Evolutionary conservation across 2,797 vertebrate genomes (phyloP), one percentile per base, ranked within the genome.

Genomic region (Geotrypetes seraphini): DNA sequence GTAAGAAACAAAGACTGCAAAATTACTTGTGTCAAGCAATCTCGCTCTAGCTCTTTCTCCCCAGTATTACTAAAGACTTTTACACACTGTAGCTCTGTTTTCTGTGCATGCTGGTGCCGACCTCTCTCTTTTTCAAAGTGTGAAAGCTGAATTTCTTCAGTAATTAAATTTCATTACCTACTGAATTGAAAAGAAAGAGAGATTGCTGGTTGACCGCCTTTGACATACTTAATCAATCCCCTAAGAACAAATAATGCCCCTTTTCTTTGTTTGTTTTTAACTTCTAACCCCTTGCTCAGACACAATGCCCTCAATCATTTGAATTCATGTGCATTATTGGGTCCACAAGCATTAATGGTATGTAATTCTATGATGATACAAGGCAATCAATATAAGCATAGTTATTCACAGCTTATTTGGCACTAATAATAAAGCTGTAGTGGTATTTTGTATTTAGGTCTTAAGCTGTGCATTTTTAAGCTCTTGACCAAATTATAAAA

Each of bases 101-200:
- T 59, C 36, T 30, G 19, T 10, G 16, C 19, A 33, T 41, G 43
- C 3, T 15, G 13, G 59, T 50, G 18, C 36, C 55, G 31, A 46
- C 19, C n/a, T n/a, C 25, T 28, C 29, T 57, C 19, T 19, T 53
- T 25, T 59, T 34, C 43, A 56, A 56, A 49, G 43, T 53, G 59
- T 46, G 40, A 71, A 74, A 71, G 50, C 60, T 68, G 45, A 66
- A 48, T 69, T 42, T 51, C 62, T 40, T 48, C 43, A n/a, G 64
- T 76, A 77, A 81, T 79, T 78, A 67, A 75, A 71, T 75, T 72
- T 57, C 66, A 79, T 73, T 73, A 51, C 53, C 36, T 50, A 43
- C 47, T 47, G 43, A 70, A 72, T 43, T 25, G 37, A 68, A 67
- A 33, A 68, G 42, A 51, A 50, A 57, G 50, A 75, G 53, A 60